Conservation (phyloP, 2,888 invertebrate genomes). For the Odontocerum albicorne region DNA sequence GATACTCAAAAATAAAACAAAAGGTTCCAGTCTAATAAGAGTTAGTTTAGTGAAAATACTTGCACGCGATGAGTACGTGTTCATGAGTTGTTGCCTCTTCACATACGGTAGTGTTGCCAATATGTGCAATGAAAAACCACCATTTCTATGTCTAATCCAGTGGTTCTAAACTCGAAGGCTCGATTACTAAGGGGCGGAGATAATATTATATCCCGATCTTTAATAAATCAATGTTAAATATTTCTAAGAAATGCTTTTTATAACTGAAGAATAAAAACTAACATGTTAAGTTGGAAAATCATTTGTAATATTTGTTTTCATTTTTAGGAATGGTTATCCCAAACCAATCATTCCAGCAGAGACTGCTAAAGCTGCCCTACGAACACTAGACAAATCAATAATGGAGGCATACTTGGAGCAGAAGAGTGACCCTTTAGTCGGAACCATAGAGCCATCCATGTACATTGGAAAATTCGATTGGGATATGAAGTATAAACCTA, state of each 20-base stretch:
- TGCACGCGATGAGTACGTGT: no score
- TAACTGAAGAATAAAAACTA: background rate
- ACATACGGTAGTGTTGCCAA: no score
- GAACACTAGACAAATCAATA: constrained; percentile 62
- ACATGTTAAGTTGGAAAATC: background rate
- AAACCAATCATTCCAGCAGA: constrained; percentile 71
- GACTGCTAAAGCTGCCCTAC: constrained; percentile 65
- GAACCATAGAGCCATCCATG: constrained; percentile 96
- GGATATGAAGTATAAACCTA: constrained; percentile 73
- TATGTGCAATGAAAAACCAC: no score
- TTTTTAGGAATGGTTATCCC: constrained; percentile 70
- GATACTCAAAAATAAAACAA: no score
- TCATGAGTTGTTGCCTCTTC: no score
- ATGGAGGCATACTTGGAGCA: constrained; percentile 85
- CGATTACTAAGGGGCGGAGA: no score
- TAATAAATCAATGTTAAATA: no score
- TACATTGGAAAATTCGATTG: constrained; percentile 88
- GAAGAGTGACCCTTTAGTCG: constrained; percentile 91
- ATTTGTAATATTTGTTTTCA: constrained; percentile 4
- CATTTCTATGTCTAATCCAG: no score
- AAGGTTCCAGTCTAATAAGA: no score
- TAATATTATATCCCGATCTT: no score
- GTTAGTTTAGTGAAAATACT: no score
- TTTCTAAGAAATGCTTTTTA: background rate
- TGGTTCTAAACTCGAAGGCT: no score